These are phyloP conservation scores for Camponotus floridanus DNA, from an alignment of 1,140 invertebrate genomes.

Conservation along the genomic window DNA sequence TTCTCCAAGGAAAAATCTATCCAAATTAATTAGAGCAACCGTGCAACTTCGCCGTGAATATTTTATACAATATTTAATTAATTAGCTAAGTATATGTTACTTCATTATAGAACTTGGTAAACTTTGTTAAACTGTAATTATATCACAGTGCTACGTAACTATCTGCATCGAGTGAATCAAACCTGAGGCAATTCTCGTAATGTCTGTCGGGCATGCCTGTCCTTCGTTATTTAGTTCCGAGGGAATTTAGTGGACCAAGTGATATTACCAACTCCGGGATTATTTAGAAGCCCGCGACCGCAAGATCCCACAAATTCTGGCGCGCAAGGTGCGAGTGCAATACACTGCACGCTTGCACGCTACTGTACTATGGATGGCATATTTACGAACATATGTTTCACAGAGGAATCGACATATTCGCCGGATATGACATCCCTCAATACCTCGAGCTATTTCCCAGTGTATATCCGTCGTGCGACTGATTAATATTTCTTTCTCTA, in stretches of 20 bases:
- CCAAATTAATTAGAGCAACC: slow-evolving; percentile 28
- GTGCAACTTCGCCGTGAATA: background rate
- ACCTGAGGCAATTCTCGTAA: slow-evolving; percentile 57
- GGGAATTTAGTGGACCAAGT: slow-evolving; percentile 70
- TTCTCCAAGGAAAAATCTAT: slow-evolving; percentile 12
- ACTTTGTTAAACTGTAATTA: slow-evolving; percentile 1
- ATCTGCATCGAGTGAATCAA: slow-evolving; percentile 21
- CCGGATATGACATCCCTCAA: slow-evolving; percentile 24
- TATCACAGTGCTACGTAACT: background rate
- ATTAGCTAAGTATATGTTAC: slow-evolving; percentile 4
- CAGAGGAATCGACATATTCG: slow-evolving; percentile 43
- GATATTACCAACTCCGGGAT: slow-evolving; percentile 74
- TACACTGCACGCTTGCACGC: background rate
- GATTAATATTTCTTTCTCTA: background rate
- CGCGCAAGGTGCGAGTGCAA: slow-evolving; percentile 51
- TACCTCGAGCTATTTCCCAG: background rate
- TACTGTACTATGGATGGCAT: slow-evolving; percentile 42
- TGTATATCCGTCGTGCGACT: background rate
- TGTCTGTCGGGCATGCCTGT: slow-evolving; percentile 54
- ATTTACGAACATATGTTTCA: slow-evolving; percentile 54
- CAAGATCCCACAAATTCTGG: slow-evolving; percentile 68
- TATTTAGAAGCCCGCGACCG: slow-evolving; percentile 72
- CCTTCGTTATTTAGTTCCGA: slow-evolving; percentile 64
- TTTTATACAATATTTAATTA: background rate
- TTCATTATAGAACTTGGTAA: background rate